Percentiles rank a stretch among this genome's conserved stretches.
phyloP scores from a whole-genome alignment of 2,888 invertebrate species.

The Anthoptus insignis region DNA sequence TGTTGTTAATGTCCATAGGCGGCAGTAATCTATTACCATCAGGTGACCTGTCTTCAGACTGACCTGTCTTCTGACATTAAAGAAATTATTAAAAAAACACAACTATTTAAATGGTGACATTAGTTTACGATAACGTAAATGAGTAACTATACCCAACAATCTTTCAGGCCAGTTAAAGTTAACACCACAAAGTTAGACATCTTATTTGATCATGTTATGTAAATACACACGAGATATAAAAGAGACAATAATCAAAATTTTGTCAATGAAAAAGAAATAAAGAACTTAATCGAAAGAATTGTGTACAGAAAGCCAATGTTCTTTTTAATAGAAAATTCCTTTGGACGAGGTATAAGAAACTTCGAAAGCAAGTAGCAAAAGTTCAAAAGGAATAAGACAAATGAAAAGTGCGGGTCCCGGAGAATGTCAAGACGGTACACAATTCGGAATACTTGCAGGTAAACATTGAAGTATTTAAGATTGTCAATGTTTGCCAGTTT shows the following conservation, averaged over 20 bases:
- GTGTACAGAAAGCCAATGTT: constrained; percentile 75
- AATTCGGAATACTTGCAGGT: constrained; percentile 25
- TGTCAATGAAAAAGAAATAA: constrained; percentile 75
- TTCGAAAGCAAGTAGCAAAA: constrained; percentile 64
- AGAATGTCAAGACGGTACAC: constrained; percentile 34
- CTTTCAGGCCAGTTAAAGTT: too few species aligned
- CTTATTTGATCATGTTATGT: background rate
- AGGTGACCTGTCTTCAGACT: too few species aligned
- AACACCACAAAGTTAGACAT: too few species aligned
- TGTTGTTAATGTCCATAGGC: too few species aligned
- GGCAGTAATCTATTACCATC: too few species aligned
- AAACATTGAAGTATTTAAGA: constrained; percentile 25
- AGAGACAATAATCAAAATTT: constrained; percentile 8
- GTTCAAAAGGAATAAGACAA: constrained; percentile 76
- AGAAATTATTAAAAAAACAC: too few species aligned
- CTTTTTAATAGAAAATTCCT: constrained; percentile 79
- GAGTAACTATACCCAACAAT: too few species aligned
- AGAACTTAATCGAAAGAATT: constrained; percentile 66
- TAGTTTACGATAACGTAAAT: too few species aligned
- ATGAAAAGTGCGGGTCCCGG: constrained; percentile 58
- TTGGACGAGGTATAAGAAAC: constrained; percentile 69
- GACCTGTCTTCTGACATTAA: too few species aligned
- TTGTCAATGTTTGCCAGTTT: constrained; percentile 12
- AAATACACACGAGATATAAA: background rate
- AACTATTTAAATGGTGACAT: too few species aligned